These are phyloP conservation scores for Bhutanitis thaidina DNA, from an alignment of 2,888 invertebrate genomes.

Conservation along the genomic window DNA sequence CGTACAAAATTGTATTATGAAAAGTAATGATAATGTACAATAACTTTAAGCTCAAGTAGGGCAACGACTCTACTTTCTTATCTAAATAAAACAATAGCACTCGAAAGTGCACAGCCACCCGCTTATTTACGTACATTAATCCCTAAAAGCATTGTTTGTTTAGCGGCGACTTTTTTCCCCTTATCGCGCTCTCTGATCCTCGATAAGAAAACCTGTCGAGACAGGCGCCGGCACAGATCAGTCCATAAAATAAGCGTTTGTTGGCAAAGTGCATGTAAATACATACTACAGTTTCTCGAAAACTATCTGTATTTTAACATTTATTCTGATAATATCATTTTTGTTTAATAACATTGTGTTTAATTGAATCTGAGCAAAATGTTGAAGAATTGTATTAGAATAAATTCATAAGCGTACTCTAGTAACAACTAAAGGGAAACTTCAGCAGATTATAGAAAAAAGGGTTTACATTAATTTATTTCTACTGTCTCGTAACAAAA, in stretches of 20 bases:
- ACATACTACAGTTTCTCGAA: not conserved
- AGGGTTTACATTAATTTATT: no score
- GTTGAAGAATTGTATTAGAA: no score
- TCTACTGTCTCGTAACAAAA: no score
- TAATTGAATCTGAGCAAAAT: no score
- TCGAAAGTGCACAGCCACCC: conserved; percentile 5
- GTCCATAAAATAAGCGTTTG: conserved; percentile 23
- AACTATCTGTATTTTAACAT: no score
- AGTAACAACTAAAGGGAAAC: no score
- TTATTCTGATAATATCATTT: no score
- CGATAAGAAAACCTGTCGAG: conserved; percentile 36
- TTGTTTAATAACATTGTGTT: no score
- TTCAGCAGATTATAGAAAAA: no score
- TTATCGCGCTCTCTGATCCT: conserved; percentile 34
- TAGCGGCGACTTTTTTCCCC: conserved; percentile 35
- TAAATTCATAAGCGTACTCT: no score
- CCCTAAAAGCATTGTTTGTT: conserved; percentile 37
- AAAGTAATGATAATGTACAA: no score
- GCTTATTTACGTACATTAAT: conserved; percentile 14
- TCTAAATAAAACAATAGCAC: conserved; percentile 9
- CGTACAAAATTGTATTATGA: no score
- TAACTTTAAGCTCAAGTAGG: not conserved
- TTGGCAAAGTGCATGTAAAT: not conserved
- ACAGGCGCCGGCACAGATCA: conserved; percentile 31
- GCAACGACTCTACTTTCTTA: not conserved